These are phyloP conservation scores for Procapra przewalskii DNA, from an alignment of 2,113 vertebrate genomes.

Conservation along the genomic window DNA sequence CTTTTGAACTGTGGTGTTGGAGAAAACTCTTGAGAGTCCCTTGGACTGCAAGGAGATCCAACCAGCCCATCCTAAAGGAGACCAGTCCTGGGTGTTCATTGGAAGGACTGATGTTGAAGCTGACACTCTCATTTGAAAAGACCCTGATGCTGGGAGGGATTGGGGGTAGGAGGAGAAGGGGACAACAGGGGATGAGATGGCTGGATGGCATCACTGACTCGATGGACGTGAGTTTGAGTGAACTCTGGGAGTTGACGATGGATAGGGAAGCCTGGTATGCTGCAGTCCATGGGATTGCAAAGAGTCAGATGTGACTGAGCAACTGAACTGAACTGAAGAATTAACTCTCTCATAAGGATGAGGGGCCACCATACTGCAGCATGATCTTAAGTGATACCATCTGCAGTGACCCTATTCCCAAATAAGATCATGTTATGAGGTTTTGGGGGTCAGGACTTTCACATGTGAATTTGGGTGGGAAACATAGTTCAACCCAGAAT, in stretches of 20 bases:
- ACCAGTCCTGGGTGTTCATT: background rate
- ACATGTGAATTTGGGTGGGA: background rate
- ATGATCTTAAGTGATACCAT: background rate
- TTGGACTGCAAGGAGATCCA: background rate
- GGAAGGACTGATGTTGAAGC: background rate
- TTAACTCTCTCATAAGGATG: background rate
- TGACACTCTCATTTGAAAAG: background rate
- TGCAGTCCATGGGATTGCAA: background rate
- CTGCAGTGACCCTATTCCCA: background rate
- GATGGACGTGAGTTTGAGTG: background rate
- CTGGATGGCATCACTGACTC: background rate
- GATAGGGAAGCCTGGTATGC: background rate
- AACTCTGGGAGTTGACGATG: background rate
- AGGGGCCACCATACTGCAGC: fast-evolving
- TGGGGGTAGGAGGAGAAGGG: background rate
- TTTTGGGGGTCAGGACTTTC: background rate
- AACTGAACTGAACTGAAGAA: background rate
- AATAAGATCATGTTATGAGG: background rate
- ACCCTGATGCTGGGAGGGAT: background rate
- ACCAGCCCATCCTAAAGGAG: background rate
- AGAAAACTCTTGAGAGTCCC: background rate
- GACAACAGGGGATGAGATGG: background rate
- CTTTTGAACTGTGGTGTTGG: background rate
- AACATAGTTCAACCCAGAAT: background rate
- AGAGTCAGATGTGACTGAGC: background rate